Evolutionary conservation across 2,797 vertebrate species (phyloP).

Genomic region (Holocentrus rufus): DNA sequence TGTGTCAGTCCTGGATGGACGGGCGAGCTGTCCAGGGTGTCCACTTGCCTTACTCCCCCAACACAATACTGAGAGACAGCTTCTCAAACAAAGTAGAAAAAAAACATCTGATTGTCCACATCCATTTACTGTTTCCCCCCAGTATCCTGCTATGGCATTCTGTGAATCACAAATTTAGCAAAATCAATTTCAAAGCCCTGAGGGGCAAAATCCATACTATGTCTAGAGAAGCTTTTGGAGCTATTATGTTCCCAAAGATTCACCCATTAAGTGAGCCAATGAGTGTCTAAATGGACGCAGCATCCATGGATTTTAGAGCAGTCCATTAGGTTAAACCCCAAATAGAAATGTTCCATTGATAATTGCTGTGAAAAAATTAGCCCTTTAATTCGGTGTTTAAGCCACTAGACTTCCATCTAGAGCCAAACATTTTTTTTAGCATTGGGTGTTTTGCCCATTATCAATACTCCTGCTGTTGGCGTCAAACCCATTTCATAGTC

Average conservation of each 20-base stretch:
- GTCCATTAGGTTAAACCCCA: slow-evolving; percentile 60
- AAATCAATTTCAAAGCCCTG: slow-evolving; percentile 58
- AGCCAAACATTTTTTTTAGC: slow-evolving; percentile 34
- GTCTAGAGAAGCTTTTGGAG: slow-evolving; percentile 38
- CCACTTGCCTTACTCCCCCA: background rate
- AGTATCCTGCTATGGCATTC: slow-evolving; percentile 37
- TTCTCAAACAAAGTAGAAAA: too few species aligned
- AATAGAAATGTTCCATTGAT: slow-evolving; percentile 66
- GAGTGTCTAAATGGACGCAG: slow-evolving; percentile 55
- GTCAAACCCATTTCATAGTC: slow-evolving; percentile 50
- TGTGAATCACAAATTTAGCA: slow-evolving; percentile 50
- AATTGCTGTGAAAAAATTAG: slow-evolving; percentile 43
- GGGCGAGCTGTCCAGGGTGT: background rate
- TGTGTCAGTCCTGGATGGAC: too few species aligned
- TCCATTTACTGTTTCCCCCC: background rate
- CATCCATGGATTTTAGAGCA: slow-evolving; percentile 57
- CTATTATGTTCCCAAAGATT: slow-evolving; percentile 59
- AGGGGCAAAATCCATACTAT: slow-evolving; percentile 61
- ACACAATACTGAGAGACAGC: too few species aligned
- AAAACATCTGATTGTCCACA: slow-evolving; percentile 7
- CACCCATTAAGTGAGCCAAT: slow-evolving; percentile 54
- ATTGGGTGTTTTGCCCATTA: slow-evolving; percentile 49
- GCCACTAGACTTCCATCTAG: slow-evolving; percentile 21
- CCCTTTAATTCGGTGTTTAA: slow-evolving; percentile 39
- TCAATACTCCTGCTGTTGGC: slow-evolving; percentile 46